Evolutionary conservation across 2,113 vertebrate genomes (phyloP), one percentile per base, ranked within the genome.

Genomic region (Hystrix brachyura): DNA sequence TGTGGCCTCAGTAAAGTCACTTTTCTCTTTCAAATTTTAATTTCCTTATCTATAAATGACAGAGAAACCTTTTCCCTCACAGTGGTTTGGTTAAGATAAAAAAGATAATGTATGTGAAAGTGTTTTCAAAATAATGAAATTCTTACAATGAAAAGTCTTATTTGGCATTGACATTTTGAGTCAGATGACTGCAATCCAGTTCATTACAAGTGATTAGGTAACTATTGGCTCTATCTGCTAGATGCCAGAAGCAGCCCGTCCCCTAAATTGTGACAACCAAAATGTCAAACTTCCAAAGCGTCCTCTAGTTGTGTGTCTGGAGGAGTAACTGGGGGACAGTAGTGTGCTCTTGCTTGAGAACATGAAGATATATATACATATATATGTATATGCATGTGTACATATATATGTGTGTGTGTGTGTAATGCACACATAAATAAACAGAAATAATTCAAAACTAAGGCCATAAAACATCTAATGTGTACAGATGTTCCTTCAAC

Each of bases 41-140:
- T 62, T 65, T 71, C 19, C 55, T 78, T 12, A 1, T 43, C 34
- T 32, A 13, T 59, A 91, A 60, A 82, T 14, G 17, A 79, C 48
- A 93, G 18, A 82, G 2, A 89, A 88, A 34, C 4, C 46, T 46
- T 69, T 60, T 81, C 62, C 43, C 4, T 86, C 9, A 19, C 3
- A 51, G n/a, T 67, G n/a, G 74, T 79, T 93, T 76, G 64, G 46
- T 78, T 55, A 53, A 29, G 9, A 86, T 79, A 27, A 53, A 32
- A 43, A 91, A 67, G 62, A 78, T 29, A 90, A 94, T 67, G 2
- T 0, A 55, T 23, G 5, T 60, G 65, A 78, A 87, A 65, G 13
- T 87, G 29, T 76, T 80, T 82, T 60, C 48, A 83, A 92, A 86
- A n/a, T 27, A 18, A 74, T 43, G 9, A n/a, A 81, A 87, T 9